phyloP scores from a whole-genome alignment of 2,888 invertebrate species.

The Belgica antarctica region DNA sequence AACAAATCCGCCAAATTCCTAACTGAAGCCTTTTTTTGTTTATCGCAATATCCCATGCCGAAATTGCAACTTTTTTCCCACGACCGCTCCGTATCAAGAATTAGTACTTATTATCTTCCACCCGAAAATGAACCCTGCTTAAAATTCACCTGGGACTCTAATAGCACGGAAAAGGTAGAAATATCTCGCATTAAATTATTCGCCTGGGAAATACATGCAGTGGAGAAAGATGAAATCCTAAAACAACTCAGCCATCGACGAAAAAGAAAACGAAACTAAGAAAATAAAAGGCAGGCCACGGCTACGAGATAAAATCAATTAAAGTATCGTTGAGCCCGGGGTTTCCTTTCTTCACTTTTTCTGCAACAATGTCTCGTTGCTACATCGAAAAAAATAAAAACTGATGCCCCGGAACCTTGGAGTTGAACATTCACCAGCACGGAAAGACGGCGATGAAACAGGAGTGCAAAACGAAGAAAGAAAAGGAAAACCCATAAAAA shows the following conservation, averaged over 20 bases:
- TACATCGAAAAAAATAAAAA: neutral
- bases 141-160: too few species aligned
- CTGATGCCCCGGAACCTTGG: slow-evolving; percentile 2
- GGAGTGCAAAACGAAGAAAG: neutral
- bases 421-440: too few species aligned
- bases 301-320: slow-evolving; percentile 17
- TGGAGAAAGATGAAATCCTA: too few species aligned
- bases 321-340: slow-evolving; percentile 6
- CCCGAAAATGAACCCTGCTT: too few species aligned
- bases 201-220: neutral
- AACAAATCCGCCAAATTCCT: too few species aligned
- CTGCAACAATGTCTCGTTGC: neutral
- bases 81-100: too few species aligned
- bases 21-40: too few species aligned
- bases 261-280: neutral
- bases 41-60: too few species aligned
- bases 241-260: neutral
- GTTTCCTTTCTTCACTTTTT: neutral
- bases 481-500: slow-evolving; percentile 2
- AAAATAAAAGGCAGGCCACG: neutral
- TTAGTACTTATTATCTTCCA: too few species aligned
- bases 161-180: slow-evolving; percentile 6
- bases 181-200: slow-evolving; percentile 25
- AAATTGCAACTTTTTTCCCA: too few species aligned
- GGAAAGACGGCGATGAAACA: neutral